Percentiles rank a stretch among this genome's conserved stretches.
Evolutionary conservation across 2,888 invertebrate species (phyloP).

Genomic region (Mantis religiosa): DNA sequence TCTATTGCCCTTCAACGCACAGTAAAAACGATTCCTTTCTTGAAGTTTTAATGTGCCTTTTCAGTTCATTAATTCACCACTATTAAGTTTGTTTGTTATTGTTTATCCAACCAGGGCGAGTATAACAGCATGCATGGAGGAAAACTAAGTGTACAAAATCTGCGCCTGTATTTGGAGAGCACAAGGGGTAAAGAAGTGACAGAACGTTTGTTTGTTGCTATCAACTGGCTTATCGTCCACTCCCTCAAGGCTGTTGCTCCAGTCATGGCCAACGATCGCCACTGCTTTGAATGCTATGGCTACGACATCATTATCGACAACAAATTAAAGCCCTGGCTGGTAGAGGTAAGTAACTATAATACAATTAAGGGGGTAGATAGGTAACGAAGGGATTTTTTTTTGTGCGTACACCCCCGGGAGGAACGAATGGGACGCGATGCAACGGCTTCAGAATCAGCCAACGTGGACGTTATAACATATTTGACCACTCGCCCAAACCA

Average conservation of each 20-base stretch:
- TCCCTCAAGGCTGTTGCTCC: conserved; percentile 89
- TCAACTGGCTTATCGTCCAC: conserved; percentile 86
- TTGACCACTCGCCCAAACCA: too few species aligned
- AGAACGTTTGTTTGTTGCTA: conserved; percentile 82
- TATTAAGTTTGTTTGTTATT: neutral
- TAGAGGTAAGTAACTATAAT: conserved; percentile 57
- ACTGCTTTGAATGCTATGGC: conserved; percentile 92
- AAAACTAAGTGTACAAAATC: conserved; percentile 88
- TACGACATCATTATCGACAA: conserved; percentile 96
- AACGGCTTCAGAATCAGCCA: too few species aligned
- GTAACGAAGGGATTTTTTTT: too few species aligned
- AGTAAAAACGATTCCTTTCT: too few species aligned
- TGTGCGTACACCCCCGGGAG: too few species aligned
- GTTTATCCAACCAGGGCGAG: conserved; percentile 54
- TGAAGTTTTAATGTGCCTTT: neutral
- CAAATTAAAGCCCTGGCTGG: conserved; percentile 88
- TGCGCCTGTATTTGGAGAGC: conserved; percentile 84
- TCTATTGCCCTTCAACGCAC: too few species aligned
- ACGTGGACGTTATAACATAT: too few species aligned
- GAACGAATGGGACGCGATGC: too few species aligned
- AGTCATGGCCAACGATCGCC: conserved; percentile 88
- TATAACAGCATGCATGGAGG: conserved; percentile 93
- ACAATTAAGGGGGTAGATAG: too few species aligned
- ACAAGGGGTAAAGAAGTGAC: conserved; percentile 85
- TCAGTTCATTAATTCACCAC: neutral